Evolutionary conservation across 2,888 invertebrate species (phyloP), one percentile per base, ranked within the genome.

Genomic region (Camponotus fellah): DNA sequence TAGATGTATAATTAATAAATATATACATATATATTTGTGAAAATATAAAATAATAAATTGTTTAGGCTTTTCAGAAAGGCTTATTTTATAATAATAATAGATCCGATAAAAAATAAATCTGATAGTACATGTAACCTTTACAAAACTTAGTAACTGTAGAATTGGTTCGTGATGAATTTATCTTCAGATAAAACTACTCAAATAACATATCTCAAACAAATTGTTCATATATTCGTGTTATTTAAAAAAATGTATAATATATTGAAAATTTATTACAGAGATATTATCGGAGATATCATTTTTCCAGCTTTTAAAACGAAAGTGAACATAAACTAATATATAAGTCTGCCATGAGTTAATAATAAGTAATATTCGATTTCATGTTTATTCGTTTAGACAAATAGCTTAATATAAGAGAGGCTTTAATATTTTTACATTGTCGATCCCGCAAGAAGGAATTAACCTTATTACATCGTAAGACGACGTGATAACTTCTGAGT

Each of bases 391-490:
- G 43, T 34, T 77, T 68, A 43, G 10, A 43, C n/a, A 10, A 68
- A 68, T 77, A 37, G 40, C 12, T n/a, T 43, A 32, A 68, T 43
- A 34, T 68, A 77, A 68, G 10, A 37, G 56, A 32, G n/a, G 12
- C 49, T 74, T 81, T 53, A 32, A 5, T 65, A 66, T 76, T 82
- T 80, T 77, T 58, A 68, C 17, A 53, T 68, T 68, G 10, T 6
- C 62, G 14, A 49, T 74, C 14, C 34, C 17, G 53, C n/a, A 12
- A 43, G 56, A 81, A 37, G 64, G 56, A 74, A 74, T 84, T 80
- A 84, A 79, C 65, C 66, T 77, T 82, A 77, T 77, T 85, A 77
- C 32, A 32, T 58, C 53, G 58, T 77, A 75, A 82, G 58, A 58
- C 21, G 37, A 74, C 43, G 43, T 34, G 82, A 64, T 69, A 76